phyloP scores from a whole-genome alignment of 2,113 vertebrate genomes.

The Phycodurus eques region DNA sequence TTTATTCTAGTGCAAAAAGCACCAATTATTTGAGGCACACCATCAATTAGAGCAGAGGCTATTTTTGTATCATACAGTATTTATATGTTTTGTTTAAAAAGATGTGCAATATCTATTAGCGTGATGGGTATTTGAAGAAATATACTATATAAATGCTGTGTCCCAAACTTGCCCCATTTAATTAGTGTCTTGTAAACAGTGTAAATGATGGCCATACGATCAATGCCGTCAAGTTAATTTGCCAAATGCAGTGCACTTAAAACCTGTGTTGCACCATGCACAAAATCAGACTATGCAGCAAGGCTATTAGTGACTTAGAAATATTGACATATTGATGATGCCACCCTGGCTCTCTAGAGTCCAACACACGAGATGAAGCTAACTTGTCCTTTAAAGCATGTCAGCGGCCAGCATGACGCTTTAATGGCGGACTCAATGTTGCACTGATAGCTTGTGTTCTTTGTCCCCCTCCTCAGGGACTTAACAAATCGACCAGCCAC shows the following conservation, averaged over 20 bases:
- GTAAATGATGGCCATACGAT: not conserved
- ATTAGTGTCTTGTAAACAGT: not conserved
- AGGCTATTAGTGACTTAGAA: conserved; percentile 3
- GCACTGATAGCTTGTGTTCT: conserved; percentile 45
- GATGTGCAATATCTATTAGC: not conserved
- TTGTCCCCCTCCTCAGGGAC: conserved; percentile 24
- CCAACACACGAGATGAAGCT: conserved; percentile 12
- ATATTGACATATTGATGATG: conserved; percentile 9
- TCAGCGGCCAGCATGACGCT: conserved; percentile 50
- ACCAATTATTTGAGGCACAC: not conserved
- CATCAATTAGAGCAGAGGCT: not conserved
- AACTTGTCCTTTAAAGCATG: conserved; percentile 45
- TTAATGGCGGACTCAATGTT: conserved; percentile 54
- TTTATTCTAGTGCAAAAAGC: not conserved
- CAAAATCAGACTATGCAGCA: not conserved
- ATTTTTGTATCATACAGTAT: not conserved
- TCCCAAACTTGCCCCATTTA: not conserved
- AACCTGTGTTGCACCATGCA: not conserved
- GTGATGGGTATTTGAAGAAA: not conserved
- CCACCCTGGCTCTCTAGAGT: conserved; percentile 31
- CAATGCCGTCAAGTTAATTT: not conserved
- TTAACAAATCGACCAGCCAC: conserved; percentile 44
- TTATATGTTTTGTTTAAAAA: not conserved
- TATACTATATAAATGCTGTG: not conserved
- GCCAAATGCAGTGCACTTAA: not conserved